phyloP scores from a whole-genome alignment of 2,797 vertebrate species.

The Merluccius polli region DNA sequence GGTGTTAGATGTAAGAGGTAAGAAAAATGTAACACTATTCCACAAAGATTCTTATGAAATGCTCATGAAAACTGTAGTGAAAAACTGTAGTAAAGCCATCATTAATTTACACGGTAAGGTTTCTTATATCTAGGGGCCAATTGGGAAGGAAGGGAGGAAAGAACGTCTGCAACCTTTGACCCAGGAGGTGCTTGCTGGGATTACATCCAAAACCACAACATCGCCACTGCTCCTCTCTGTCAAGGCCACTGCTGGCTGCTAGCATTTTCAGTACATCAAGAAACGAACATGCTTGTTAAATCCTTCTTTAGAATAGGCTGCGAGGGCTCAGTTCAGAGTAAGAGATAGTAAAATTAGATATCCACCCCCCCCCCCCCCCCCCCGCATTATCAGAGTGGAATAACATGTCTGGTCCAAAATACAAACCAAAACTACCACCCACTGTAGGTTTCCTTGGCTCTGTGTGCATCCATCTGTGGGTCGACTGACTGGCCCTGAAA shows the following conservation, averaged over 20 bases:
- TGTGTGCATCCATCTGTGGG: background rate
- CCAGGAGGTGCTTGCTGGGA: slow-evolving; percentile 61
- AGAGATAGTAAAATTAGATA: background rate
- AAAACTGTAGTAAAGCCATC: too few relatives aligned
- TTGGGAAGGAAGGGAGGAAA: slow-evolving; percentile 34
- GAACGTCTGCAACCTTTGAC: slow-evolving; percentile 64
- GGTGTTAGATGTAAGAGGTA: background rate
- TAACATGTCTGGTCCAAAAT: background rate
- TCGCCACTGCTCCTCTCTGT: slow-evolving; percentile 38
- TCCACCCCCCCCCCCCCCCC: background rate
- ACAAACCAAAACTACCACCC: background rate
- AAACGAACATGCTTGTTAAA: background rate
- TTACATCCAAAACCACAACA: slow-evolving; percentile 39
- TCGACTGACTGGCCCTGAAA: background rate
- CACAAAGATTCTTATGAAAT: background rate
- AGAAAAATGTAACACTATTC: background rate
- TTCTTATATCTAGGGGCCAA: background rate
- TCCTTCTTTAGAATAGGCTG: background rate
- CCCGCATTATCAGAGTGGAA: background rate
- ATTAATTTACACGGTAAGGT: background rate
- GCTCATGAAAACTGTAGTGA: background rate
- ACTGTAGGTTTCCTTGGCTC: background rate
- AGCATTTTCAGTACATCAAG: background rate
- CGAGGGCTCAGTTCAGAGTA: background rate
- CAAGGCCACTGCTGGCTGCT: slow-evolving; percentile 18